Percentiles rank a stretch among this genome's conserved stretches.
Conservation (phyloP, 2,113 vertebrate genomes). For the Notechis scutatus region DNA sequence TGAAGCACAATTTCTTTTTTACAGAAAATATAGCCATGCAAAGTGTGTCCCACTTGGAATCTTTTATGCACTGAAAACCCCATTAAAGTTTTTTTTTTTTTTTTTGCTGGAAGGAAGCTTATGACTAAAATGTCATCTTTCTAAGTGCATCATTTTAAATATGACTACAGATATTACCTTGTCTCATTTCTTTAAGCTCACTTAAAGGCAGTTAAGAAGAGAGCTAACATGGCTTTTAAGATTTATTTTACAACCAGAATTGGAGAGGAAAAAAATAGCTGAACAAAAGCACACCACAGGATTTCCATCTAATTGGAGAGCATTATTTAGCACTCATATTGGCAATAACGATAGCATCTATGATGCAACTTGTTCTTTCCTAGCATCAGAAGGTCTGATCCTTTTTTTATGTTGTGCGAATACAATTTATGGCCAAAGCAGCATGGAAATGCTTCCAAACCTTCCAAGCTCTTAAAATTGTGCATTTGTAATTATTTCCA, state of each 20-base stretch:
- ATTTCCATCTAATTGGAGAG: accelerated
- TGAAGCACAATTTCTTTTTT: neutral
- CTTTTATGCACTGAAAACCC: slow-evolving; percentile 49
- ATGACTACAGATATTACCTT: slow-evolving; percentile 37
- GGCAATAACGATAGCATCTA: neutral
- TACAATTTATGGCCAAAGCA: neutral
- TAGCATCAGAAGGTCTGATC: neutral
- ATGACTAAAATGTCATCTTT: slow-evolving; percentile 41
- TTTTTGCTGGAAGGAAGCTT: slow-evolving; percentile 39
- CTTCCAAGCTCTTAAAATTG: neutral
- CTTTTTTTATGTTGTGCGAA: neutral
- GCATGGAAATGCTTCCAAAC: slow-evolving; percentile 14
- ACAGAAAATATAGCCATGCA: slow-evolving; percentile 9
- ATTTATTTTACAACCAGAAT: slow-evolving; percentile 47
- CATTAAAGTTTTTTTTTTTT: slow-evolving; percentile 39
- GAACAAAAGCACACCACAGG: accelerated
- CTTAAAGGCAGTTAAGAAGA: slow-evolving; percentile 42
- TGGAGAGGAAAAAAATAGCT: accelerated
- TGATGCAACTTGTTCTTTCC: neutral
- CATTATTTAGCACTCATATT: accelerated
- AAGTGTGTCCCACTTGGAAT: slow-evolving; percentile 50
- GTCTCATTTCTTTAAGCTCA: slow-evolving; percentile 53
- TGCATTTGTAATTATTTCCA: slow-evolving; percentile 36
- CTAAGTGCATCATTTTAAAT: slow-evolving; percentile 39
- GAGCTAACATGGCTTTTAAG: slow-evolving; percentile 44